A percentile compares a stretch with the other conserved stretches of the same genome.
Evolutionary conservation across 2,797 vertebrate species (phyloP).

Genomic region (Esox masquinongy): DNA sequence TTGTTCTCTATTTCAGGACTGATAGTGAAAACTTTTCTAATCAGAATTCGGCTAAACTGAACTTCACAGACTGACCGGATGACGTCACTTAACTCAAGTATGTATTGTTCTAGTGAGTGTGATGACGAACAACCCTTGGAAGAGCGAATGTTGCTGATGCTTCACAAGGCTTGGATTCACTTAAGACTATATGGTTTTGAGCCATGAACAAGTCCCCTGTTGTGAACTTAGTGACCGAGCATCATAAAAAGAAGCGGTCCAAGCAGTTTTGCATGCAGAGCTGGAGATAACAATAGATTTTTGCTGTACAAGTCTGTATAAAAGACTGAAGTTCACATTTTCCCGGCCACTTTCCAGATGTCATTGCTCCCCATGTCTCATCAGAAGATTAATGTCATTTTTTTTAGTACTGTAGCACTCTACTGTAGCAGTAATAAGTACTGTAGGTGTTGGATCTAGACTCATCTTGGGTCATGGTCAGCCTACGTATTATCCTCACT

Average conservation of each 20-base stretch:
- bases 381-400: slow-evolving; percentile 30
- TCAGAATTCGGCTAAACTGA: neutral
- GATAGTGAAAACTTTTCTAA: slow-evolving; percentile 22
- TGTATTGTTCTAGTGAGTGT: slow-evolving; percentile 3
- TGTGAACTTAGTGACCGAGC: slow-evolving; percentile 31
- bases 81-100: neutral
- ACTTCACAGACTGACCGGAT: neutral
- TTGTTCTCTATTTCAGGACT: slow-evolving; percentile 10
- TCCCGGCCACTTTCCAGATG: slow-evolving; percentile 39
- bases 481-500: neutral
- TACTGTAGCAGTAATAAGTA: slow-evolving; percentile 56
- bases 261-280: neutral
- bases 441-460: slow-evolving; percentile 45
- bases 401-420: slow-evolving; percentile 34
- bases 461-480: slow-evolving; percentile 28
- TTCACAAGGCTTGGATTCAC: slow-evolving; percentile 4
- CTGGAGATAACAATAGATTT: slow-evolving; percentile 38
- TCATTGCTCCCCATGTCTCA: slow-evolving; percentile 41
- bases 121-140: slow-evolving; percentile 31
- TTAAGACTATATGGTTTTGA: slow-evolving; percentile 18
- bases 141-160: slow-evolving; percentile 21
- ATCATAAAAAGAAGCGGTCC: slow-evolving; percentile 13
- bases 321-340: slow-evolving; percentile 29
- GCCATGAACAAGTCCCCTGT: slow-evolving; percentile 6
- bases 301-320: slow-evolving; percentile 36